These are phyloP conservation scores for Ceramica pisi DNA, from an alignment of 2,888 invertebrate genomes.

Conservation along the genomic window DNA sequence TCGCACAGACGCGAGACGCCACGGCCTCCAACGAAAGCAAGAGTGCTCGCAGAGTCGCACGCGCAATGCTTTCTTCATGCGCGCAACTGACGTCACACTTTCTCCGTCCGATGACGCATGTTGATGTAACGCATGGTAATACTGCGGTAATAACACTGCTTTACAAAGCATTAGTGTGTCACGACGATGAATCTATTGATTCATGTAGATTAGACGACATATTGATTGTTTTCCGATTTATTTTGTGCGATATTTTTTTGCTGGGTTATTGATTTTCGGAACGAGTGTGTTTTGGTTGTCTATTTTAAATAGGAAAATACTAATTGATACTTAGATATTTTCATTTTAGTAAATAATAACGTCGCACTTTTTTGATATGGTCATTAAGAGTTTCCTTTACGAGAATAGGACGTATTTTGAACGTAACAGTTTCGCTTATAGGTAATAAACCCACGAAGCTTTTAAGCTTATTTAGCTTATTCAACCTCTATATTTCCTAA, in stretches of 20 bases:
- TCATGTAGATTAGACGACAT: slow-evolving; percentile 23
- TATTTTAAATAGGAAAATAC: background rate
- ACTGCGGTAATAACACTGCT: slow-evolving; percentile 73
- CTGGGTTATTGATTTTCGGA: background rate
- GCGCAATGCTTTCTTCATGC: slow-evolving; percentile 89
- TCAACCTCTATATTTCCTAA: background rate
- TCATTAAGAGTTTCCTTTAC: background rate
- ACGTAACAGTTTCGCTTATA: background rate
- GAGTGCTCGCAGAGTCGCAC: slow-evolving; percentile 83
- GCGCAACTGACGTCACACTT: slow-evolving; percentile 87
- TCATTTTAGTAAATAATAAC: background rate
- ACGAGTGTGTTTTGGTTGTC: slow-evolving; percentile 6
- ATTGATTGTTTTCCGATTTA: slow-evolving; percentile 18
- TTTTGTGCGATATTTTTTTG: slow-evolving; percentile 1
- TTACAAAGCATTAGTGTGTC: slow-evolving; percentile 55
- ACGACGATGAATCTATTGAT: slow-evolving; percentile 23
- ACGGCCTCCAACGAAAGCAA: slow-evolving; percentile 88
- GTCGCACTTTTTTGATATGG: background rate
- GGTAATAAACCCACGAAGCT: background rate
- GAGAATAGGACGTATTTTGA: background rate
- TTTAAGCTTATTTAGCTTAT: background rate
- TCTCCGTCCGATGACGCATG: slow-evolving; percentile 85
- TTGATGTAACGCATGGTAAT: slow-evolving; percentile 84
- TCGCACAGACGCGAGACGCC: slow-evolving; percentile 87
- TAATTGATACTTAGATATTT: background rate